A percentile compares a stretch with the other conserved stretches of the same genome.
These are phyloP conservation scores for Lordiphosa mommai DNA, from an alignment of 1,140 invertebrate species.

Conservation along the genomic window DNA sequence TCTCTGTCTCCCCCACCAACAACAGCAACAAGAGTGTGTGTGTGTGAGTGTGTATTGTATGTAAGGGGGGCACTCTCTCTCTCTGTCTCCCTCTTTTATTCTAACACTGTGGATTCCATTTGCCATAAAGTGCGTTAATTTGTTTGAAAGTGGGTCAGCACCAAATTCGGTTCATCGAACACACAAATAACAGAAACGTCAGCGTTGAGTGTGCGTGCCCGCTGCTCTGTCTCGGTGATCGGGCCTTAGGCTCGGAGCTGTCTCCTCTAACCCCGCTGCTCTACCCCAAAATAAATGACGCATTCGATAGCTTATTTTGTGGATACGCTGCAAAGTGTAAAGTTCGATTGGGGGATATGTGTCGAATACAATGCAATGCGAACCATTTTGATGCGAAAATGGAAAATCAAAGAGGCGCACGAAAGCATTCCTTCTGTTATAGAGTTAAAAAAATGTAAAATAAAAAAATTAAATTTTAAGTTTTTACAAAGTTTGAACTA, in stretches of 20 bases:
- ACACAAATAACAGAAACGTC: constrained; percentile 57
- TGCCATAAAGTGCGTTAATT: constrained; percentile 72
- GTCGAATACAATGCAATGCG: no score
- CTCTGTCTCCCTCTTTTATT: constrained; percentile 11
- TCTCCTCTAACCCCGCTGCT: background rate
- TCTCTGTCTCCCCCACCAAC: constrained; percentile 4
- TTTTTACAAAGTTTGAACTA: no score
- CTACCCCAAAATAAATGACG: constrained; percentile 25
- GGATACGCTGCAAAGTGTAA: constrained; percentile 25
- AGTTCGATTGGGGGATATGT: constrained; percentile 7
- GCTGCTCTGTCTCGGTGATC: background rate
- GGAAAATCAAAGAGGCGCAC: constrained; percentile 15
- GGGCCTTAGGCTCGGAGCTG: constrained; percentile 4
- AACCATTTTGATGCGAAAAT: no score
- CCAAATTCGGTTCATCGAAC: constrained; percentile 73
- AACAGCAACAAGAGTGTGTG: no score
- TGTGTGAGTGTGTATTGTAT: constrained; percentile 12
- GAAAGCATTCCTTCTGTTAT: no score
- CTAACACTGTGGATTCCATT: constrained; percentile 64
- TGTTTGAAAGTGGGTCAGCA: constrained; percentile 66
- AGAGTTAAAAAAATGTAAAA: no score
- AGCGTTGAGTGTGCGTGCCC: constrained; percentile 26
- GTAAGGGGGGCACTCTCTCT: constrained; percentile 1
- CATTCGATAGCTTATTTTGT: constrained; percentile 20
- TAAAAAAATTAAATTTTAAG: no score